These are phyloP conservation scores for Oxytorus armatus DNA, from an alignment of 2,888 invertebrate species.

Conservation along the genomic window DNA sequence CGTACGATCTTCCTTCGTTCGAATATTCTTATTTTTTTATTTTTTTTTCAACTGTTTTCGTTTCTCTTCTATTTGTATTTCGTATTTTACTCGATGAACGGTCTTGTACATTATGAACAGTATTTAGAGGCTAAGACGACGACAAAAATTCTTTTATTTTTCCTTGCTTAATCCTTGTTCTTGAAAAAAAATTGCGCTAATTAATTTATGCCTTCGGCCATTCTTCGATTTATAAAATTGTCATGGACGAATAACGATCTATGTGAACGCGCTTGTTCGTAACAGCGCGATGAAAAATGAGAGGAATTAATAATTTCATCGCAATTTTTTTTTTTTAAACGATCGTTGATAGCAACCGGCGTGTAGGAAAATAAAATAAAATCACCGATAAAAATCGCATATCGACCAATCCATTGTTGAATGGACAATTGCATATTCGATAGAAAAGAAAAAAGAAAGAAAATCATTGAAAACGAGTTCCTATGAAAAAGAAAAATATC, in stretches of 20 bases:
- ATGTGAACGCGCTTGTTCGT: constrained; percentile 17
- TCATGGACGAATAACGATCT: background rate
- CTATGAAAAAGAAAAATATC: constrained; percentile 42
- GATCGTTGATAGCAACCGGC: constrained; percentile 34
- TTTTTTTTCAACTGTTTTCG: too few species aligned
- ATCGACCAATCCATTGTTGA: constrained; percentile 46
- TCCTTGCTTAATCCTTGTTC: constrained; percentile 1
- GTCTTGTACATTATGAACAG: constrained; percentile 72
- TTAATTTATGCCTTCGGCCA: background rate
- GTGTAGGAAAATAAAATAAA: constrained; percentile 25
- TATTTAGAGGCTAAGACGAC: constrained; percentile 69
- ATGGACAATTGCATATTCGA: constrained; percentile 59
- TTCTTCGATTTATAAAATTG: background rate
- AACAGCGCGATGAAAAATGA: background rate
- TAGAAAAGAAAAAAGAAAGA: constrained; percentile 44
- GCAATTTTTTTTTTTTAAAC: constrained; percentile 22
- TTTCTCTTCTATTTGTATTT: constrained; percentile 12
- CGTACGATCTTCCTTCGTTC: constrained; percentile 47
- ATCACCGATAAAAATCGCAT: constrained; percentile 38
- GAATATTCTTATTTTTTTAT: constrained; percentile 15
- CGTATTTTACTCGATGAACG: constrained; percentile 59
- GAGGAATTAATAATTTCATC: constrained; percentile 34
- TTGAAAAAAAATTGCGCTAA: too few species aligned
- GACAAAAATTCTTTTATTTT: too few species aligned
- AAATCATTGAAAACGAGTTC: constrained; percentile 65